Base-by-base conservation (phyloP, 2,888 invertebrate species). In the Teleogryllus oceanicus region DNA sequence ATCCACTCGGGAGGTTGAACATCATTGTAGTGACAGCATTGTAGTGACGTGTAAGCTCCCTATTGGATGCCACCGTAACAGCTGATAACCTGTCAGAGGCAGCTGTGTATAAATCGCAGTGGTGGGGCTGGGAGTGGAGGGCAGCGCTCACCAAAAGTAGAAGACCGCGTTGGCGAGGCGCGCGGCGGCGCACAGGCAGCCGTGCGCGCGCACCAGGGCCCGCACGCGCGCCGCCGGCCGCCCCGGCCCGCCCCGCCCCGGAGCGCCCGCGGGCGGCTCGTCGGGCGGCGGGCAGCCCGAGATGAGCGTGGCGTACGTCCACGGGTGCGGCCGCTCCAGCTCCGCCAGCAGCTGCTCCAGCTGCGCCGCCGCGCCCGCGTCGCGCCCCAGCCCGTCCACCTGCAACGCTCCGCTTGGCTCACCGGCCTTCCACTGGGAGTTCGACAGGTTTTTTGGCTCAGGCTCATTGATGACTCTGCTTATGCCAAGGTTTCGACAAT, bases 161-260 rank as follows among this genome's bases (percentile, higher is more conserved):
- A 62, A 62, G n/a, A 62, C 62, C 11, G 62, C 62, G n/a, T 62
- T 62, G 62, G 62, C 62, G 62, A 62, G 62, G n/a, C 62, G 62
- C 62, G 62, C 62, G 62, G 62, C 62, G 62, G 62, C 62, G 62
- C 62, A 62, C 16, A 62, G 62, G n/a, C 62, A 18, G 62, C 62
- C 62, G n/a, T 62, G 62, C 16, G 62, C 62, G n/a, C 62, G 62
- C 62, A n/a, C 62, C 62, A 62, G 62, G 5, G 62, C 62, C 8
- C 62, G 13, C 16, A 62, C 62, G 62, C 62, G 62, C 62, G n/a
- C 62, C 62, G 16, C 62, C n/a, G 62, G 3, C 62, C n/a, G n/a
- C 62, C 8, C 8, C 62, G 0, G 16, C 16, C 62, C 10, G 16
- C 62, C 13, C 16, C 62, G 62, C 62, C 16, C 13, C 16, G 13